Conservation (phyloP, 2,113 vertebrate genomes). For the Crocuta crocuta region DNA sequence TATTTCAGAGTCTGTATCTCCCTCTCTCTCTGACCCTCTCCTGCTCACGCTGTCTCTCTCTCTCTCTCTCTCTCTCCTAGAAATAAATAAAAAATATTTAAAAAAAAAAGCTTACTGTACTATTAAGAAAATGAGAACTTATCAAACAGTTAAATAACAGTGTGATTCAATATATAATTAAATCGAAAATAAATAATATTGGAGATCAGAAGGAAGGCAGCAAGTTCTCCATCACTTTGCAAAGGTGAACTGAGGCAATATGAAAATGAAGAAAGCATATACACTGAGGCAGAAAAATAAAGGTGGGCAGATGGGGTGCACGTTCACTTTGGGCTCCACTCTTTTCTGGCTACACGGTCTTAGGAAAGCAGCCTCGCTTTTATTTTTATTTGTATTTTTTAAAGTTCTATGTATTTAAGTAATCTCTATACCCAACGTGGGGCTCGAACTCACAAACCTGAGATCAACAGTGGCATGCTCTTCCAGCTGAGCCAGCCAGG, state of each 20-base stretch:
- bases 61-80: too few relatives aligned
- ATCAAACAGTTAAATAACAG: background rate
- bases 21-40: too few relatives aligned
- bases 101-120: background rate
- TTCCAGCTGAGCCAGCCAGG: too few relatives aligned
- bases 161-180: background rate
- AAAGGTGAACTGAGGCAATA: conserved; percentile 11
- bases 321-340: background rate
- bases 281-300: background rate
- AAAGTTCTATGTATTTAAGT: too few relatives aligned
- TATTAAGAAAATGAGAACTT: conserved; percentile 22
- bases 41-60: too few relatives aligned
- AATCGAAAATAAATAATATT: conserved; percentile 13
- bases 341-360: background rate
- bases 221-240: background rate
- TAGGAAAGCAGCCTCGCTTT: background rate
- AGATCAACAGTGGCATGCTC: too few relatives aligned
- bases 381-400: too few relatives aligned
- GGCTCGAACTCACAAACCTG: too few relatives aligned
- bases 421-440: too few relatives aligned
- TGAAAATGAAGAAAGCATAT: background rate
- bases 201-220: background rate
- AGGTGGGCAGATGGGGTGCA: too few relatives aligned
- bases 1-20: too few relatives aligned
- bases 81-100: too few relatives aligned